Percentiles rank a stretch among this genome's conserved stretches.
phyloP scores from a whole-genome alignment of 2,888 invertebrate species.

The Eustalomyia histrio region DNA sequence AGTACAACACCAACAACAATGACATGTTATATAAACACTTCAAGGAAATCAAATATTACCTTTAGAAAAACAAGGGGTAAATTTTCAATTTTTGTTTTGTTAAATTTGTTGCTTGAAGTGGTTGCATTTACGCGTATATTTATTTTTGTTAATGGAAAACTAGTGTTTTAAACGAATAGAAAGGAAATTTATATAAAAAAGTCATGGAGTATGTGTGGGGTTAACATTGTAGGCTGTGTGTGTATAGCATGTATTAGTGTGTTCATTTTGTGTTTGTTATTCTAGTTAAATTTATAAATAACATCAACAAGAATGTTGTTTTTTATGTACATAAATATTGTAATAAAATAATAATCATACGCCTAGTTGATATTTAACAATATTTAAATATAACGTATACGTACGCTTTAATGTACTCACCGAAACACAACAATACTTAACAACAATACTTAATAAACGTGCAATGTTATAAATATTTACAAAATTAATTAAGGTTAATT shows the following conservation, averaged over 20 bases:
- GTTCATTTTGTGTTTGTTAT: too few relatives aligned
- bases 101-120: background rate
- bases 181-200: too few relatives aligned
- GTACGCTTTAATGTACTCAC: background rate
- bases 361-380: conserved; percentile 24
- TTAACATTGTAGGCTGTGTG: too few relatives aligned
- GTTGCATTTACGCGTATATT: background rate
- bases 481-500: conserved; percentile 1
- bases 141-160: background rate
- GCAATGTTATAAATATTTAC: background rate
- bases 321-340: background rate
- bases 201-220: too few relatives aligned
- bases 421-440: background rate
- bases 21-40: background rate
- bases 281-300: too few relatives aligned
- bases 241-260: too few relatives aligned
- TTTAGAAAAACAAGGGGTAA: background rate
- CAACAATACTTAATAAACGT: background rate
- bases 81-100: background rate
- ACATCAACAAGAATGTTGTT: too few relatives aligned
- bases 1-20: background rate
- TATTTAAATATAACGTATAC: conserved; percentile 25
- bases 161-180: background rate
- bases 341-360: conserved; percentile 12
- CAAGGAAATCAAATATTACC: background rate